Evolutionary conservation across 2,888 invertebrate genomes (phyloP), one percentile per base, ranked within the genome.

Genomic region (Exocentrus adspersus): DNA sequence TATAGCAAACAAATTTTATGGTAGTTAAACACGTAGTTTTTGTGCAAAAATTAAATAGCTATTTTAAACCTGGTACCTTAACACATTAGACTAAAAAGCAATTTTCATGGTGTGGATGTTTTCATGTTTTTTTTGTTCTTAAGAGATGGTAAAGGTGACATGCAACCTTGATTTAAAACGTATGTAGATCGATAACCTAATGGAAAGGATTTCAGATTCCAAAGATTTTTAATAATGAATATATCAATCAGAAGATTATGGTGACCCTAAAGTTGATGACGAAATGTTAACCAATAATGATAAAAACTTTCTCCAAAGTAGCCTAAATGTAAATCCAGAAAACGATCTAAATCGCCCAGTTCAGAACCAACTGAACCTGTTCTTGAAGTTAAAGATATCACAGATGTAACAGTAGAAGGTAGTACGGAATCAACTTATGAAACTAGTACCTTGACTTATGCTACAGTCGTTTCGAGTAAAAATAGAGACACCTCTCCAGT

Each of bases 321-420:
- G 19, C 61, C n/a, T n/a, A n/a, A n/a, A n/a, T n/a, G 72, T 24
- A 74, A 72, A 60, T 73, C 73, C 10, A 67, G 67, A 59, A 70
- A 67, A 50, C 24, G 54, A 9, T 57, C 57, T n/a, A 69, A 66
- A 42, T 71, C 69, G 1, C 60, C 69, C 6, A 62, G 48, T 61
- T n/a, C 28, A 10, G 46, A 12, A 19, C 9, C 5, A 46, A 14
- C 12, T 30, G 19, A 45, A 6, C n/a, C 21, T 21, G 41, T 54
- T n/a, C n/a, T n/a, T 42, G 46, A 45, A 12, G 46, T 62, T 58
- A 5, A 10, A 16, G 19, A 32, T 32, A 12, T 3, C 5, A 6
- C 17, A 46, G 57, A 65, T 52, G 48, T n/a, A 48, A 42, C 45
- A n/a, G 37, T 48, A 2, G n/a, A n/a, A n/a, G 9, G 14, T 14